Base-by-base conservation (phyloP, 2,113 vertebrate species). In the Pipra filicauda region DNA sequence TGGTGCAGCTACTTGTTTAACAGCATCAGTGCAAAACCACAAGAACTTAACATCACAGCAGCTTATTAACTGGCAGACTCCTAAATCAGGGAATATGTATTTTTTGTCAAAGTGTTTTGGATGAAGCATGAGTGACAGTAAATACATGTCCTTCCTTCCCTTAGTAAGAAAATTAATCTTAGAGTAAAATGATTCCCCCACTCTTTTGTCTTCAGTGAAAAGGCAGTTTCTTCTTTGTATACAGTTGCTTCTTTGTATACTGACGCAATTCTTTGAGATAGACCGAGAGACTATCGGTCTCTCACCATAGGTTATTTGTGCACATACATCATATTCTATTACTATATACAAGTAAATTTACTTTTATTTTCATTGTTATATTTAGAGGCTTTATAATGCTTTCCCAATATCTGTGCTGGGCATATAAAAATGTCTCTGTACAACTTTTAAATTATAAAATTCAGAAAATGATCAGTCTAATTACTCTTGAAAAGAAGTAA, bases 1-100 rank as follows among this genome's bases (percentile, higher is more conserved):
- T 76, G 94, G 94, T 39, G 96, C n/a, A 88, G 37, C 39, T 91
- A 61, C 66, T 86, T 85, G 27, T 87, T 93, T 81, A 52, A 93
- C 89, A 88, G 95, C 70, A 91, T 65, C 49, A 23, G 24, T 69
- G 64, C 10, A 66, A 91, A 89, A 11, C 54, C 85, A 88, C 81
- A 65, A 72, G 82, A 85, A 72, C 35, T 49, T 70, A 41, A 89
- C 54, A 67, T 82, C 3, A 3, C 15, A 83, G 20, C 30, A 87
- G 49, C n/a, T 93, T 87, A 54, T 28, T 39, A 81, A 67, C 62
- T 59, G 24, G 5, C 59, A 94, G 88, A 81, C 41, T 82, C 12
- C 48, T 92, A 91, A 90, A 83, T 71, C 23, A 57, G 69, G 28
- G 22, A 89, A 79, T 61, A 73, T 14, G 6, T 24, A 35, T n/a